Conservation (phyloP, 35 echinoderm and acorn worm genomes). For the Stichopus chloronotus region DNA sequence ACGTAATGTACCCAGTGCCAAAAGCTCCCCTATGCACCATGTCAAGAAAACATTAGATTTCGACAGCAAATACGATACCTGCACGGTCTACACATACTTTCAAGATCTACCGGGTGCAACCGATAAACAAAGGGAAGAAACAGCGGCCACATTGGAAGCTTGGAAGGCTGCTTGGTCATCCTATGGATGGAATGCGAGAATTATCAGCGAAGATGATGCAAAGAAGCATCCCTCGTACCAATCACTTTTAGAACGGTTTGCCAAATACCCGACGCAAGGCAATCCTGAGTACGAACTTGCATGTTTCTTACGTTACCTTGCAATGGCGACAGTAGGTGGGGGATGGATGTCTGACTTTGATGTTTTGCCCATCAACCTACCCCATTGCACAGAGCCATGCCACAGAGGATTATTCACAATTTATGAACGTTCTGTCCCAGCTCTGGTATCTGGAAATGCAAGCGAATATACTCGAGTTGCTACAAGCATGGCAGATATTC, state of each 20-base stretch:
- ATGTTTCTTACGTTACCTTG: constrained; percentile 19
- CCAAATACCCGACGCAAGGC: not conserved
- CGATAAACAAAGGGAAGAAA: not conserved
- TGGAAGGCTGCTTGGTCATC: constrained; percentile 13
- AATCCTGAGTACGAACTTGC: not conserved
- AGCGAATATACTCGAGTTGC: constrained; percentile 24
- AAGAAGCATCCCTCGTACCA: not conserved
- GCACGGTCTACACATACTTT: constrained; percentile 23
- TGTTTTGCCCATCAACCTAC: not conserved
- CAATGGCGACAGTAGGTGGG: constrained; percentile 30
- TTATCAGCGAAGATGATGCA: not conserved
- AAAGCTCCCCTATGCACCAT: not conserved
- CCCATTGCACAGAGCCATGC: not conserved
- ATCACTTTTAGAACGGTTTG: not conserved
- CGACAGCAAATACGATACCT: not conserved
- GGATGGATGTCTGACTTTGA: constrained; percentile 43
- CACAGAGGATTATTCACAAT: not conserved
- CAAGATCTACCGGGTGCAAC: not conserved
- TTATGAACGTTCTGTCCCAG: not conserved
- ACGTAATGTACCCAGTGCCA: not conserved
- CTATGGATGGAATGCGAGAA: not conserved
- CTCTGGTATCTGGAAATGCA: constrained; percentile 16
- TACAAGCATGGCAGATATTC: constrained; percentile 16
- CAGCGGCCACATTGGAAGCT: not conserved
- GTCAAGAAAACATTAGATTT: not conserved